Percentiles rank a stretch among this genome's conserved stretches.
Evolutionary conservation across 1,140 invertebrate species (phyloP).

Genomic region (Phenacoccus solenopsis): DNA sequence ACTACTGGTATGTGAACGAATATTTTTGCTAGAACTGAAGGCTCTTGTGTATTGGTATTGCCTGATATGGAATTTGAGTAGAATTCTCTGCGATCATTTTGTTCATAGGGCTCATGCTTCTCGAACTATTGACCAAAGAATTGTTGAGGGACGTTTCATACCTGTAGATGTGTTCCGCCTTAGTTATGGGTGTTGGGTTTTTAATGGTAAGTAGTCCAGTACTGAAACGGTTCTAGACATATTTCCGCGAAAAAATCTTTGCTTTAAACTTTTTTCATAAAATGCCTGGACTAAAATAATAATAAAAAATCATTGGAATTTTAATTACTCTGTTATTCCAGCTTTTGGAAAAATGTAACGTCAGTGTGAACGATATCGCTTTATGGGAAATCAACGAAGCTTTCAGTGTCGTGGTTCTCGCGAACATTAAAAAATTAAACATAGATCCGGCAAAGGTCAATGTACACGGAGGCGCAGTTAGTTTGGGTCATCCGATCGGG

Average conservation of each 20-base stretch:
- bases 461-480: constrained; percentile 94
- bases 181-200: not conserved
- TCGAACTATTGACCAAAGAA: too few species aligned
- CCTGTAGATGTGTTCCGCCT: too few species aligned
- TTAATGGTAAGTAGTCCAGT: not conserved
- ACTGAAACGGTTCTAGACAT: not conserved
- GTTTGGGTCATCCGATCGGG: constrained; percentile 99
- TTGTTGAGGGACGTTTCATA: too few species aligned
- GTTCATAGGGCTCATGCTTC: too few species aligned
- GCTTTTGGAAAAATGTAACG: constrained; percentile 62
- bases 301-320: not conserved
- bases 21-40: too few species aligned
- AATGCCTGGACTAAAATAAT: too few species aligned
- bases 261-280: not conserved
- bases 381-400: constrained; percentile 99
- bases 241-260: not conserved
- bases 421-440: constrained; percentile 71
- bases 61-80: too few species aligned
- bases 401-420: constrained; percentile 89
- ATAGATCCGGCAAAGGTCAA: constrained; percentile 86
- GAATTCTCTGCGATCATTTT: too few species aligned
- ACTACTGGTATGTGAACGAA: too few species aligned
- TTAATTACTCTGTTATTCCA: constrained; percentile 36
- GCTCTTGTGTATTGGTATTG: too few species aligned
- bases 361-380: constrained; percentile 77